Evolutionary conservation across 2,888 invertebrate species (phyloP), one percentile per base, ranked within the genome.

Genomic region (Calliphora vomitoria): DNA sequence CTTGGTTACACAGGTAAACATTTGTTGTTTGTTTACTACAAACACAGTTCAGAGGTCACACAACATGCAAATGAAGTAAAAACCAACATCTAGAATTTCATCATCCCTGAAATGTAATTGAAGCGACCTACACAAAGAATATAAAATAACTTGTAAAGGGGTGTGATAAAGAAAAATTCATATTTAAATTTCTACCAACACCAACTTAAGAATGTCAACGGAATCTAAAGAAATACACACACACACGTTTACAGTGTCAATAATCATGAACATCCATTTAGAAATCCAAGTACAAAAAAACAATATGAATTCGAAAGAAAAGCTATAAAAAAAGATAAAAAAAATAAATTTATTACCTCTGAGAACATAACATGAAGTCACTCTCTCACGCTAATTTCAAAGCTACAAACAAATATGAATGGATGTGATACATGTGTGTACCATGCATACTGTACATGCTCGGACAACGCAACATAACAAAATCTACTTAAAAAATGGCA

Each of bases 331-430:
- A 38, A 75, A 35, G 20, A 60, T 47, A 60, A 31, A 35, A 8
- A 60, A 74, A 47, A 4, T 35, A 15, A 41, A 76, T 66, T 76
- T 76, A 76, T 64, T 35, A 31, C 8, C 20, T 38, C 2, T 38
- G 15, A 38, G 5, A 44, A 44, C 47, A 76, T 53, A 64, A 66
- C 58, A 76, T 76, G 76, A 76, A 53, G 53, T 76, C 76, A 64
- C 20, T 64, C 64, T 76, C 50, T 76, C 38, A 64, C 38, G 44
- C 15, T 13, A 50, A 66, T 64, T 13, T 50, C 15, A 11, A 58
- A 72, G 53, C 55, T 20, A 60, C 15, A 58, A 38, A 76, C 18
- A 31, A 5, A 35, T 35, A 35, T 4, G 35, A 6, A 13, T 44
- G 44, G 25, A 25, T 25, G 25, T 25, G 25, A 25, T 25, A 25